Percentiles rank a stretch among this genome's conserved stretches.
phyloP scores from a whole-genome alignment of 2,797 vertebrate genomes.

The Scleropages formosus region DNA sequence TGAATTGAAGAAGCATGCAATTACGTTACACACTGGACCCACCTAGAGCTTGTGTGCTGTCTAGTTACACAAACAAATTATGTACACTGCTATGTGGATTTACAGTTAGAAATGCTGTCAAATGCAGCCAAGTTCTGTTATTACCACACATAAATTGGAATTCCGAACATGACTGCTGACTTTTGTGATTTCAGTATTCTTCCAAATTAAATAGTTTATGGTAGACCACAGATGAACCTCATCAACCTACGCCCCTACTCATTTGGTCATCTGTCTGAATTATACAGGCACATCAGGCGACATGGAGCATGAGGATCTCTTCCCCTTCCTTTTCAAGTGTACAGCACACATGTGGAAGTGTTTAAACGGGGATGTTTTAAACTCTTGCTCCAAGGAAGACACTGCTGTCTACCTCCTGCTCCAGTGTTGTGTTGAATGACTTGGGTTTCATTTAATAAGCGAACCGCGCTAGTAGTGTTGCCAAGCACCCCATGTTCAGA shows the following conservation, averaged over 20 bases:
- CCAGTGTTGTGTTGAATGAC: neutral
- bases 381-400: neutral
- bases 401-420: neutral
- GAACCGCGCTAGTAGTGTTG: neutral
- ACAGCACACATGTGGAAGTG: conserved; percentile 16
- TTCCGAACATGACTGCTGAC: conserved; percentile 36
- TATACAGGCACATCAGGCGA: conserved; percentile 40
- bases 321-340: conserved; percentile 29
- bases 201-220: conserved; percentile 50
- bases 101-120: conserved; percentile 8
- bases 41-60: conserved; percentile 10
- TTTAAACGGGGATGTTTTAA: conserved; percentile 22
- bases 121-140: conserved; percentile 19
- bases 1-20: no score
- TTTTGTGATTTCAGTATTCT: conserved; percentile 44
- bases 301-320: conserved; percentile 46
- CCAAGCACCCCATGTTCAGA: conserved; percentile 13
- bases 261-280: conserved; percentile 11
- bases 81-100: neutral
- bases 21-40: conserved; percentile 12
- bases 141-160: conserved; percentile 42
- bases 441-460: conserved; percentile 11
- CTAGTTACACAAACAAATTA: conserved; percentile 2
- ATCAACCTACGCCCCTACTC: neutral
- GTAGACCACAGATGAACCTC: conserved; percentile 39